A percentile compares a stretch with the other conserved stretches of the same genome.
These are phyloP conservation scores for Lycocerus yunnanus DNA, from an alignment of 2,888 invertebrate species.

Conservation along the genomic window DNA sequence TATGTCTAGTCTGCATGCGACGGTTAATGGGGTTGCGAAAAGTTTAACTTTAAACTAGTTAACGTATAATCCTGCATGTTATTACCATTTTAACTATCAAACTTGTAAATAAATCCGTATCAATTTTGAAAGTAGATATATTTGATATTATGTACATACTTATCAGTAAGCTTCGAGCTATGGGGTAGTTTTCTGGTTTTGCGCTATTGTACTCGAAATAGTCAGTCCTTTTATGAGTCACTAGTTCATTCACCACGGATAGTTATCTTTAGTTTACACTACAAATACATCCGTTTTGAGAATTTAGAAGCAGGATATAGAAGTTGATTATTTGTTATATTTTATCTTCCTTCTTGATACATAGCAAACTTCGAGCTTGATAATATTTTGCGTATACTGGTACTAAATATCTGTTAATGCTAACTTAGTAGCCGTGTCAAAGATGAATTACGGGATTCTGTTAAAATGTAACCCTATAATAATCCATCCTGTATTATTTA, in stretches of 20 bases:
- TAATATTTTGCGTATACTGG: neutral
- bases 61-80: no score
- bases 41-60: no score
- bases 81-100: neutral
- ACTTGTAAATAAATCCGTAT: neutral
- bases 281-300: neutral
- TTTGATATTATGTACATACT: neutral
- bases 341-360: neutral
- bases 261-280: neutral
- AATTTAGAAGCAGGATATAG: neutral
- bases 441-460: neutral
- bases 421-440: neutral
- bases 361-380: neutral
- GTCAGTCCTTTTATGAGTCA: neutral
- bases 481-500: constrained; percentile 7
- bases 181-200: neutral
- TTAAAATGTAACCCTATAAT: constrained; percentile 2
- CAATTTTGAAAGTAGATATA: neutral
- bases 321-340: neutral
- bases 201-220: neutral
- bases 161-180: neutral
- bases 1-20: neutral
- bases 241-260: neutral
- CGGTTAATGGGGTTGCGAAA: neutral
- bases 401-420: neutral